A percentile compares a stretch with the other conserved stretches of the same genome.
These are phyloP conservation scores for Dufourea novaeangliae DNA, from an alignment of 1,140 invertebrate genomes.

Conservation along the genomic window DNA sequence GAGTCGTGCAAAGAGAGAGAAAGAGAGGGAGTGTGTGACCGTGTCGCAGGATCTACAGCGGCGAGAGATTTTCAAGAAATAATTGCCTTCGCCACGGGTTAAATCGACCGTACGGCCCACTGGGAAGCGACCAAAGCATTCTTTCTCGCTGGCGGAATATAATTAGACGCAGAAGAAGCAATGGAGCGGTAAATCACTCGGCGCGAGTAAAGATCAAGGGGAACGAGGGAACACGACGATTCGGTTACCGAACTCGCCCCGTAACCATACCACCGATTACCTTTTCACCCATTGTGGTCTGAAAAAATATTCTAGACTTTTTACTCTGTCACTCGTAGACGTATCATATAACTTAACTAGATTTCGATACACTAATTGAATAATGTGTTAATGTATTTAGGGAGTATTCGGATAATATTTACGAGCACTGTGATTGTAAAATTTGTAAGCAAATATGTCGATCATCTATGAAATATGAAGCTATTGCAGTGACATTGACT, in stretches of 20 bases:
- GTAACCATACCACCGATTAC: no score
- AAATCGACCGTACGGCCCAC: conserved; percentile 20
- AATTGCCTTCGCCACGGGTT: background rate
- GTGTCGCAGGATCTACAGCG: background rate
- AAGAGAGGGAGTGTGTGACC: background rate
- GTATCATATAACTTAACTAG: no score
- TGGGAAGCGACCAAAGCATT: conserved; percentile 28
- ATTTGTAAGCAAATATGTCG: no score
- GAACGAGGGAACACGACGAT: conserved; percentile 26
- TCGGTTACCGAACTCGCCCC: conserved; percentile 55
- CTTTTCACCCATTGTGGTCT: no score
- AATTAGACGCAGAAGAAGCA: conserved; percentile 47
- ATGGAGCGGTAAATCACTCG: conserved; percentile 56
- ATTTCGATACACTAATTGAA: no score
- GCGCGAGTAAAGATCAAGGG: conserved; percentile 57
- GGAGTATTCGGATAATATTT: no score
- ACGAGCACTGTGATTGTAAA: no score
- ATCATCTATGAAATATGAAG: no score
- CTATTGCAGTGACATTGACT: no score
- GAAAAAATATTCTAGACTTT: no score
- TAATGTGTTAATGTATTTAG: no score
- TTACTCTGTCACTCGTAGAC: no score
- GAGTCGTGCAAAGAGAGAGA: background rate
- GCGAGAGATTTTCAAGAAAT: background rate
- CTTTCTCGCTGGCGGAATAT: conserved; percentile 48